A percentile compares a stretch with the other conserved stretches of the same genome.
Conservation (phyloP, 2,113 vertebrate genomes). For the Anolis sagrei region DNA sequence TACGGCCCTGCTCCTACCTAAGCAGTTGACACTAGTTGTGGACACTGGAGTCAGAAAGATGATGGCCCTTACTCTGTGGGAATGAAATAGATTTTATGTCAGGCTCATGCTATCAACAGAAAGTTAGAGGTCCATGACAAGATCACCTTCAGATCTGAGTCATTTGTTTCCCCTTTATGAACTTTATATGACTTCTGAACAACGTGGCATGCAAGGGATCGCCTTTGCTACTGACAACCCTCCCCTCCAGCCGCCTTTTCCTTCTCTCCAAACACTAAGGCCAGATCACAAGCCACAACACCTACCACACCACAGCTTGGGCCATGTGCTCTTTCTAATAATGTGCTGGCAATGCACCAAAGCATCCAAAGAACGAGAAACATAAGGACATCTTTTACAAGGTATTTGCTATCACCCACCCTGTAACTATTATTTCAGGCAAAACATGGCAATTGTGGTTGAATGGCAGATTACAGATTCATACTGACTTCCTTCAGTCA, state of each 20-base stretch:
- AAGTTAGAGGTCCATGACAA: not conserved
- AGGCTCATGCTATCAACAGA: too few relatives aligned
- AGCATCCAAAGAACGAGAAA: conserved; percentile 70
- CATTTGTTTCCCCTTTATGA: conserved; percentile 24
- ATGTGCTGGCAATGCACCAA: conserved; percentile 53
- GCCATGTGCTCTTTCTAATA: conserved; percentile 46
- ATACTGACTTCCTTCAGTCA: conserved; percentile 78
- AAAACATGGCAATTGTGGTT: conserved; percentile 77
- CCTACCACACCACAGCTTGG: conserved; percentile 23
- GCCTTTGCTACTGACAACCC: conserved; percentile 30
- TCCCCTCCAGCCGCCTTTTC: conserved; percentile 50
- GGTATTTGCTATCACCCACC: conserved; percentile 74
- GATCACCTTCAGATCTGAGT: conserved; percentile 38
- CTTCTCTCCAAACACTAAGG: conserved; percentile 32
- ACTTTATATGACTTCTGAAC: conserved; percentile 61
- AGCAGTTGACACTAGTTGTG: too few relatives aligned
- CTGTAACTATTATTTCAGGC: conserved; percentile 74
- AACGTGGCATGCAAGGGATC: conserved; percentile 55
- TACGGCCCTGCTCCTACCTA: too few relatives aligned
- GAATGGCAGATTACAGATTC: conserved; percentile 76
- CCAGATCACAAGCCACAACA: conserved; percentile 47
- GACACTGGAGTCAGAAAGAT: too few relatives aligned
- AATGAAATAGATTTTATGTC: not conserved
- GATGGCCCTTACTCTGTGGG: not conserved
- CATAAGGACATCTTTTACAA: conserved; percentile 73